These are phyloP conservation scores for Tragelaphus strepsiceros DNA, from an alignment of 2,113 vertebrate genomes.

Conservation along the genomic window DNA sequence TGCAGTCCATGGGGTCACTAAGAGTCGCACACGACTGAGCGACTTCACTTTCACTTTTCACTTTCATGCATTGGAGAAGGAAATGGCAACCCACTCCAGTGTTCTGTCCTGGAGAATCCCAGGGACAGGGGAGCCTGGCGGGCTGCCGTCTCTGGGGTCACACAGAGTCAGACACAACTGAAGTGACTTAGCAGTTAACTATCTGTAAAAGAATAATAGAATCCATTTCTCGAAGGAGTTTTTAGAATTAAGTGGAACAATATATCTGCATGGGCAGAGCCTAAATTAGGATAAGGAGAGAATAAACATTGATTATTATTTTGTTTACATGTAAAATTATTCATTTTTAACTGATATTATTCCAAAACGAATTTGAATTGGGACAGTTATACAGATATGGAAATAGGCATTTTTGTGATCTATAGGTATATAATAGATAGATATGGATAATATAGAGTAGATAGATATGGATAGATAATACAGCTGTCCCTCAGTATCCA, in stretches of 20 bases:
- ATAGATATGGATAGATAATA: not conserved
- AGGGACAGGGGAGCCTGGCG: too few relatives aligned
- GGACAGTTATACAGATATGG: not conserved
- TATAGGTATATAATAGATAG: not conserved
- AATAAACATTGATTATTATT: not conserved
- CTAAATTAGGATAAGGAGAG: not conserved
- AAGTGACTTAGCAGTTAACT: not conserved
- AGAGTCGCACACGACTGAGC: too few relatives aligned
- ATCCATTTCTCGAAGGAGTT: not conserved
- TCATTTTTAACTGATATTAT: not conserved
- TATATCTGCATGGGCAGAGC: not conserved
- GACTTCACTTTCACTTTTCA: too few relatives aligned
- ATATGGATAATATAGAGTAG: too few relatives aligned
- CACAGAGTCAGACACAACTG: too few relatives aligned
- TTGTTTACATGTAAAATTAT: not conserved
- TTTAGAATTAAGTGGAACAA: not conserved
- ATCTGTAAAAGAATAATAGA: not conserved
- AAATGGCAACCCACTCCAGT: too few relatives aligned
- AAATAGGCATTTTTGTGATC: not conserved
- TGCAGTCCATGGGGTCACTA: too few relatives aligned
- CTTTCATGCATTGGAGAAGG: too few relatives aligned
- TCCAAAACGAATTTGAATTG: not conserved
- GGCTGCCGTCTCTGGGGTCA: too few relatives aligned
- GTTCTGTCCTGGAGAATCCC: too few relatives aligned
- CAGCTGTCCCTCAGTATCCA: not conserved